Evolutionary conservation across 2,113 vertebrate genomes (phyloP), one percentile per base, ranked within the genome.

Genomic region (Syrmaticus mikado): DNA sequence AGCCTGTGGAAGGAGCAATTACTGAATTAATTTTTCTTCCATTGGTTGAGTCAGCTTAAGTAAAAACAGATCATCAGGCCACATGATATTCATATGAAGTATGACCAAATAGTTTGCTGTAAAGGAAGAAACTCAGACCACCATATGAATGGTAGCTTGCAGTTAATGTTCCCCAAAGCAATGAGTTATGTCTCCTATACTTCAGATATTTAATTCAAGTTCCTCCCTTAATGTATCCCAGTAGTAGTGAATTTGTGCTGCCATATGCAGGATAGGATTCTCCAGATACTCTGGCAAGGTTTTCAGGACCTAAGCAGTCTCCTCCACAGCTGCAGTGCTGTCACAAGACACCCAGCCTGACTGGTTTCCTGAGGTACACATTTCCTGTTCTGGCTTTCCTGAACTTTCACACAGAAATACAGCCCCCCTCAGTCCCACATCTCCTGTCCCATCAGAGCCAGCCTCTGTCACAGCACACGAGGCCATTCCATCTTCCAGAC

Each of bases 351-450:
- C 27, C 16, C 80, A 62, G 81, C 32, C 74, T 12, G 8, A 75
- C 86, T 61, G 66, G 70, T 86, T 93, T 85, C 50, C 73, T 53
- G 20, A 90, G 16, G 6, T 4, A 52, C 14, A 3, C n/a, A 17
- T 58, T 93, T 94, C 82, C 85, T 82, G 60, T 61, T 83, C 65
- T 17, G 52, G 52, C 36, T 81, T 84, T 64, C 52, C 58, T 58
- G 28, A 70, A 34, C 41, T 34, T 87, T 76, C 8, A 2, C 46
- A 43, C 8, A 80, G 71, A 79, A 84, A 58, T 4, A 65, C 19
- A 45, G 58, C 36, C 76, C 84, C 55, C 40, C 82, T 34, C 48
- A 74, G 38, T 28, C 57, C 53, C 3, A 2, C 1, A 0, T 11
- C 43, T 70, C 40, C 36, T 30, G 60, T 9, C 36, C 43, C 53